Percentiles rank a stretch among this genome's conserved stretches.
phyloP scores from a whole-genome alignment of 2,113 vertebrate species.

The Burhinus oedicnemus region DNA sequence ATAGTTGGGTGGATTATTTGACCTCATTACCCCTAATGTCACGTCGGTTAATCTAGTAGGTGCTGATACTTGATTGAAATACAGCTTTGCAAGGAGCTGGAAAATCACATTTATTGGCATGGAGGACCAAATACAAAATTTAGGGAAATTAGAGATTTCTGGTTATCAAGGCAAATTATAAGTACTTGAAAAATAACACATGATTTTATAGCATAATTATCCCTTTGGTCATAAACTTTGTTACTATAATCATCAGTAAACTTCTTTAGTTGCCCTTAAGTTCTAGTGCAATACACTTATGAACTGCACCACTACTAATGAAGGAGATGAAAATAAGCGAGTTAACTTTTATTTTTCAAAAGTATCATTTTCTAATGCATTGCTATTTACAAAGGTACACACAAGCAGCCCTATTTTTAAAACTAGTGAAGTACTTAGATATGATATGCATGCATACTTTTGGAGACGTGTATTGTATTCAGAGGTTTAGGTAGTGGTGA shows the following conservation, averaged over 20 bases:
- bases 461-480: background rate
- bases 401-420: background rate
- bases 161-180: background rate
- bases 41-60: background rate
- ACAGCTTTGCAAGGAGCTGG: background rate
- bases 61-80: background rate
- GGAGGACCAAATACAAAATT: background rate
- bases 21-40: background rate
- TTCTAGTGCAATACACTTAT: background rate
- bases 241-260: background rate
- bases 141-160: background rate
- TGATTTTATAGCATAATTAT: background rate
- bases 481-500: background rate
- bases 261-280: background rate
- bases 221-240: background rate
- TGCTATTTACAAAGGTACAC: background rate
- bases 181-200: background rate
- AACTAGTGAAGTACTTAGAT: background rate
- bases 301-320: background rate
- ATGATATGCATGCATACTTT: background rate
- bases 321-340: background rate
- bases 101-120: background rate
- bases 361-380: background rate
- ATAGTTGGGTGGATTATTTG: background rate
- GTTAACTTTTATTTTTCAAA: background rate